Base-by-base conservation (phyloP, 2,797 vertebrate genomes). In the Tamandua tetradactyla region DNA sequence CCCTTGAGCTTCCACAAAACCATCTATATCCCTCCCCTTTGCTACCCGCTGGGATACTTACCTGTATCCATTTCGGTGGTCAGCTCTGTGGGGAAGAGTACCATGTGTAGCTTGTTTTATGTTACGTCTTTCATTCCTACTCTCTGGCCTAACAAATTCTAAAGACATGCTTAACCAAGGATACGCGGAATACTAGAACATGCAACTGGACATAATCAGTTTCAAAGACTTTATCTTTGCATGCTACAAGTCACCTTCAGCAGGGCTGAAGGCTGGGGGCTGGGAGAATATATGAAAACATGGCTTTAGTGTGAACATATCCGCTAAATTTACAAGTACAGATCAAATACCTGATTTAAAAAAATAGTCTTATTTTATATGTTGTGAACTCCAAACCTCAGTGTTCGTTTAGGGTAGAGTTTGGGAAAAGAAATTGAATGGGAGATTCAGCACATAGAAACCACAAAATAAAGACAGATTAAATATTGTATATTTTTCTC, bases 141-240 rank as follows among this genome's bases (percentile, higher is more conserved):
- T 40, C 68, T 94, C 59, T 93, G 80, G 71, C 37, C 14, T 44
- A 84, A 90, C 14, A 85, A 76, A 80, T 78, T 85, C 81, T 75
- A 79, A 94, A 91, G 94, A 75, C 84, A 89, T 49, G 74, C 66
- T 79, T 95, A 75, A 95, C 93, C 82, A 95, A 93, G 68, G 93
- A 76, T 88, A 90, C 14, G 3, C 88, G 74, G 87, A 95, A 94
- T 62, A 88, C 69, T 93, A 95, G 94, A 94, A 93, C 84, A 88
- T 90, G 88, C 59, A 92, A 66, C 47, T 27, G 92, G 55, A 88
- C 3, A 0, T 30, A 86, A 79, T 79, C 52, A 82, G 76, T 91
- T 91, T 91, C 59, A 75, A 95, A 85, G 81, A 83, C 18, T 23
- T 57, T 87, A 87, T 68, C 87, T 66, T 47, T 75, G 72, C 2